Conservation (phyloP, 2,888 invertebrate genomes). For the Tetragonisca angustula region DNA sequence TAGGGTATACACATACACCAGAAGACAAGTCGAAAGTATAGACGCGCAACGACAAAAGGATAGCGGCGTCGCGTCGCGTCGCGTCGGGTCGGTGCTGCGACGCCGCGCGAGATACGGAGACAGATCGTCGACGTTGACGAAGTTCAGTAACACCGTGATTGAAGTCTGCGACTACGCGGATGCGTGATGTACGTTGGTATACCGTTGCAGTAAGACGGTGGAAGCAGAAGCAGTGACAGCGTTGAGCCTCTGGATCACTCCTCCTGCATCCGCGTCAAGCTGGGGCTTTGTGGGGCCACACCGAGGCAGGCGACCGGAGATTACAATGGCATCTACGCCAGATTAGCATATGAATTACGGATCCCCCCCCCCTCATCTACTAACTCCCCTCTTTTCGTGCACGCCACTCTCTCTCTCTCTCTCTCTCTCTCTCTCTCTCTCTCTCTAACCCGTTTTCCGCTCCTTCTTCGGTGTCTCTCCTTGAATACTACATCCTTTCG, state of each 20-base stretch:
- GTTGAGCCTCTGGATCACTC: slow-evolving; percentile 77
- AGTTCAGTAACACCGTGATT: slow-evolving; percentile 79
- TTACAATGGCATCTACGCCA: slow-evolving; percentile 84
- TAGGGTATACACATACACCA: no score
- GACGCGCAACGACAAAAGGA: slow-evolving; percentile 23
- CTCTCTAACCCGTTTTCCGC: slow-evolving; percentile 45
- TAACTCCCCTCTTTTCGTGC: slow-evolving; percentile 37
- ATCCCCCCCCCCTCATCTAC: slow-evolving; percentile 65
- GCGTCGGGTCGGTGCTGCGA: slow-evolving; percentile 28
- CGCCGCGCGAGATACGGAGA: slow-evolving; percentile 28
- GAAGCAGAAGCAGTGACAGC: slow-evolving; percentile 55
- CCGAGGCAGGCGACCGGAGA: slow-evolving; percentile 82
- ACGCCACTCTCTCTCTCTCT: slow-evolving; percentile 18
- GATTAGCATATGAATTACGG: slow-evolving; percentile 84
- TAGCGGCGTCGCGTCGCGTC: slow-evolving; percentile 1
- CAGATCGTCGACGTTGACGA: slow-evolving; percentile 69
- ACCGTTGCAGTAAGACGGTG: slow-evolving; percentile 40
- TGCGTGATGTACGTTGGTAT: slow-evolving; percentile 76
- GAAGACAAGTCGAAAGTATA: background rate
- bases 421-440: no score
- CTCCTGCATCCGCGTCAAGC: slow-evolving; percentile 80
- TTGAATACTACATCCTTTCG: slow-evolving; percentile 31
- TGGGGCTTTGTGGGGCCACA: slow-evolving; percentile 81
- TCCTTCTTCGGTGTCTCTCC: slow-evolving; percentile 55
- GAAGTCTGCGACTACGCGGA: slow-evolving; percentile 75